A percentile compares a stretch with the other conserved stretches of the same genome.
Evolutionary conservation across 2,888 invertebrate genomes (phyloP).

Genomic region (Tachystola acroxantha): DNA sequence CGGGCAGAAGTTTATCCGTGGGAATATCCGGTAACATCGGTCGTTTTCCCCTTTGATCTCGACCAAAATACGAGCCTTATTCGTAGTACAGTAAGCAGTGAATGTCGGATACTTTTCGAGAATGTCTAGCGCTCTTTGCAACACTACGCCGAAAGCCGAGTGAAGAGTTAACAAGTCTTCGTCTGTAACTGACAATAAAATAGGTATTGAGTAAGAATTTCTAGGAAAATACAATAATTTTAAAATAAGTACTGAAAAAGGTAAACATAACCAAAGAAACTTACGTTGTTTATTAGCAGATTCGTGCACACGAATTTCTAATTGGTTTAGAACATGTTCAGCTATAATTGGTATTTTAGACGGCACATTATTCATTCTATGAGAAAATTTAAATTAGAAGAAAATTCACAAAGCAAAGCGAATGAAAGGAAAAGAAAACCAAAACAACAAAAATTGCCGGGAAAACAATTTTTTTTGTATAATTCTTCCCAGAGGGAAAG

Average conservation of each 20-base stretch:
- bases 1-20: slow-evolving; percentile 82
- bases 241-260: too few relatives aligned
- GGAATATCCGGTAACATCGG: slow-evolving; percentile 80
- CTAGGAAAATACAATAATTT: background rate
- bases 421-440: too few relatives aligned
- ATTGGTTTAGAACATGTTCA: slow-evolving; percentile 30
- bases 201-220: too few relatives aligned
- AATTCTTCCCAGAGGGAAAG: too few relatives aligned
- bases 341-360: slow-evolving; percentile 31
- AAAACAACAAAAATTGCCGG: too few relatives aligned
- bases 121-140: slow-evolving; percentile 80
- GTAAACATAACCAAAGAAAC: too few relatives aligned
- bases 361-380: slow-evolving; percentile 21
- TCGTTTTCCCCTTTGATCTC: slow-evolving; percentile 78
- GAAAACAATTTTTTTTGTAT: background rate
- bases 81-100: slow-evolving; percentile 59
- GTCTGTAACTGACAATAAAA: slow-evolving; percentile 73
- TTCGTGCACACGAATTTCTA: slow-evolving; percentile 31
- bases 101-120: slow-evolving; percentile 77
- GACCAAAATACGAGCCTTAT: slow-evolving; percentile 61
- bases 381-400: too few relatives aligned
- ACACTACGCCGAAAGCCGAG: slow-evolving; percentile 76
- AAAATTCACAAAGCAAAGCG: too few relatives aligned
- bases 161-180: slow-evolving; percentile 74
- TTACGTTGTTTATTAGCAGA: slow-evolving; percentile 30